Percentiles rank a stretch among this genome's conserved stretches.
phyloP scores from a whole-genome alignment of 2,113 vertebrate species.

The Dicaeum eximium region DNA sequence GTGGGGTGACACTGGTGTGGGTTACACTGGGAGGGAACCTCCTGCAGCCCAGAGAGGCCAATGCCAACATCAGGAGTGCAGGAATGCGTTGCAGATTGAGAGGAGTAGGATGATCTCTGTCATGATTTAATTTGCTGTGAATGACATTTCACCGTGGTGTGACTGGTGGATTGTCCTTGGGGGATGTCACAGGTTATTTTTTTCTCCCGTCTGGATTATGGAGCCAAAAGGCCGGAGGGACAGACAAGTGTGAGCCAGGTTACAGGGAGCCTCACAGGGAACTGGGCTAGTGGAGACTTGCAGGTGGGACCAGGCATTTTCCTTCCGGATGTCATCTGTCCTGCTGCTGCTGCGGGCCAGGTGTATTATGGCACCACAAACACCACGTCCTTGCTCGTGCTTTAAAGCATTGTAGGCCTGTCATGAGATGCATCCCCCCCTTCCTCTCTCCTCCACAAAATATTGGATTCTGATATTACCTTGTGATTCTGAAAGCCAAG shows the following conservation, averaged over 20 bases:
- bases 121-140: not conserved
- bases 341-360: not conserved
- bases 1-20: not conserved
- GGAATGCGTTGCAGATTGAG: not conserved
- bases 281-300: not conserved
- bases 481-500: slow-evolving; percentile 37
- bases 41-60: not conserved
- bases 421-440: not conserved
- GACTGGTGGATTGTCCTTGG: slow-evolving; percentile 27
- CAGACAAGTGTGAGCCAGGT: not conserved
- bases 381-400: not conserved
- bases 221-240: not conserved
- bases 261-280: not conserved
- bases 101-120: not conserved
- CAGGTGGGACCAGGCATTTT: not conserved
- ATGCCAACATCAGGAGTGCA: not conserved
- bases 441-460: not conserved
- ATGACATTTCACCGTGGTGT: not conserved
- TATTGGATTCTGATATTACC: not conserved
- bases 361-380: not conserved
- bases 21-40: not conserved
- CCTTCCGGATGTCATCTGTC: not conserved
- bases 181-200: slow-evolving; percentile 2
- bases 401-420: not conserved
- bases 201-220: not conserved